phyloP scores from a whole-genome alignment of 1,140 invertebrate genomes.

The Aradophagus sp. region DNA sequence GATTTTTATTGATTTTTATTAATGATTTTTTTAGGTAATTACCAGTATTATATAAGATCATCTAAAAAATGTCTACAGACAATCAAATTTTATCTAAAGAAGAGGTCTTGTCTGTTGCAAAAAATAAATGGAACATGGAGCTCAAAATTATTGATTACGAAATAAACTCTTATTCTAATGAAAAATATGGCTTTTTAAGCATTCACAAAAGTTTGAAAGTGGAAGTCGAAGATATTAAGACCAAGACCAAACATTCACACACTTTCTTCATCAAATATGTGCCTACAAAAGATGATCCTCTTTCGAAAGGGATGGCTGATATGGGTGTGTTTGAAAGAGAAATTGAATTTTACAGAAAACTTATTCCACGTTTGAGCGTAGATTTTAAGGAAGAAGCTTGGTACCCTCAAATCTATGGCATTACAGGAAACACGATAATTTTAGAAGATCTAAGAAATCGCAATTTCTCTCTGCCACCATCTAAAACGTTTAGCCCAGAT shows the following conservation, averaged over 20 bases:
- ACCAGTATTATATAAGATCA: too few relatives aligned
- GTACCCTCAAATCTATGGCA: conserved; percentile 70
- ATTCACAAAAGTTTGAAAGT: conserved; percentile 68
- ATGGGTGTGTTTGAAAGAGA: conserved; percentile 72
- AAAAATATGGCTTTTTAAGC: conserved; percentile 74
- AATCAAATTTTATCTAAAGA: conserved; percentile 51
- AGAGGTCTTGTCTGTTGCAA: conserved; percentile 57
- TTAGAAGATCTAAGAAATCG: conserved; percentile 72
- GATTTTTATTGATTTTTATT: too few relatives aligned
- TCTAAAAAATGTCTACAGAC: too few relatives aligned
- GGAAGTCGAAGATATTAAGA: conserved; percentile 20
- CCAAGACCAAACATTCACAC: conserved; percentile 42
- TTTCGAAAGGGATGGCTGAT: conserved; percentile 60
- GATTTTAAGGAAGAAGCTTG: conserved; percentile 35
- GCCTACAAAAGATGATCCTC: conserved; percentile 62
- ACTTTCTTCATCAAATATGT: conserved; percentile 75
- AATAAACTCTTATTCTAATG: conserved; percentile 60
- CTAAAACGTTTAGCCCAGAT: conserved; percentile 69
- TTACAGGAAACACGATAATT: conserved; percentile 68
- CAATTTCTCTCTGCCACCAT: conserved; percentile 60
- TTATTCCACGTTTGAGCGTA: conserved; percentile 15
- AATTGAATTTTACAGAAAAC: conserved; percentile 31
- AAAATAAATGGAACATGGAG: conserved; percentile 25
- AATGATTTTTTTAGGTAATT: too few relatives aligned
- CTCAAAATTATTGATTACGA: conserved; percentile 50